phyloP scores from a whole-genome alignment of 1,140 invertebrate genomes.

The Ooceraea biroi region DNA sequence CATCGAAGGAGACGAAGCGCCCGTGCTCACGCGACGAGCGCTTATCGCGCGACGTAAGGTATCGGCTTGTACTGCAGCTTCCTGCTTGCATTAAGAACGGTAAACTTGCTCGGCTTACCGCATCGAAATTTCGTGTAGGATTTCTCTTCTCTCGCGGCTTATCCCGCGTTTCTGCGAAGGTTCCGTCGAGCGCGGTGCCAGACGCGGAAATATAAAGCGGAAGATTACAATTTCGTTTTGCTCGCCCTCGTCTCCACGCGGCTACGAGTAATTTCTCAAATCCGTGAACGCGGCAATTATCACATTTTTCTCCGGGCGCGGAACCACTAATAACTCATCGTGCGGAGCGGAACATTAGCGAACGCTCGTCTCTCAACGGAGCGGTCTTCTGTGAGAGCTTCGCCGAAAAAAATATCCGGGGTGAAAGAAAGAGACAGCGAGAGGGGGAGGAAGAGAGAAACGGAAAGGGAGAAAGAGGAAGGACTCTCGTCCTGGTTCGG shows the following conservation, averaged over 20 bases:
- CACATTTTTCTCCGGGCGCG: slow-evolving; percentile 58
- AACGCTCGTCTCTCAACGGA: slow-evolving; percentile 38
- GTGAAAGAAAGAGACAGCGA: neutral
- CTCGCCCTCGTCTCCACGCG: neutral
- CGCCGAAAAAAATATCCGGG: slow-evolving; percentile 45
- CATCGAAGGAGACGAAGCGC: slow-evolving; percentile 58
- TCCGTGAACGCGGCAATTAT: slow-evolving; percentile 63
- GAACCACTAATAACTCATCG: slow-evolving; percentile 67
- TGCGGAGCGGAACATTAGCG: slow-evolving; percentile 47
- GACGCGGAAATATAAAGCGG: neutral
- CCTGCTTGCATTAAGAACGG: neutral
- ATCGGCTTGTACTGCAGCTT: slow-evolving; percentile 2
- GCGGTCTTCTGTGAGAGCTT: slow-evolving; percentile 40
- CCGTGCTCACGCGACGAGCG: slow-evolving; percentile 13
- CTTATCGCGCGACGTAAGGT: slow-evolving; percentile 5
- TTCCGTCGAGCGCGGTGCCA: neutral
- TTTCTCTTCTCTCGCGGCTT: slow-evolving; percentile 20
- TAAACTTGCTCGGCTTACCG: neutral
- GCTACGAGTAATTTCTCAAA: slow-evolving; percentile 63
- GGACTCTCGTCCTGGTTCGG: slow-evolving; percentile 68
- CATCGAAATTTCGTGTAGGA: neutral
- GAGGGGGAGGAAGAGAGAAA: neutral
- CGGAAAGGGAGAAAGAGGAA: slow-evolving; percentile 32
- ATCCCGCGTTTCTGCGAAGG: neutral
- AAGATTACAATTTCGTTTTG: slow-evolving; percentile 36